Evolutionary conservation across 2,888 invertebrate species (phyloP).

Genomic region (Mythimna impura): DNA sequence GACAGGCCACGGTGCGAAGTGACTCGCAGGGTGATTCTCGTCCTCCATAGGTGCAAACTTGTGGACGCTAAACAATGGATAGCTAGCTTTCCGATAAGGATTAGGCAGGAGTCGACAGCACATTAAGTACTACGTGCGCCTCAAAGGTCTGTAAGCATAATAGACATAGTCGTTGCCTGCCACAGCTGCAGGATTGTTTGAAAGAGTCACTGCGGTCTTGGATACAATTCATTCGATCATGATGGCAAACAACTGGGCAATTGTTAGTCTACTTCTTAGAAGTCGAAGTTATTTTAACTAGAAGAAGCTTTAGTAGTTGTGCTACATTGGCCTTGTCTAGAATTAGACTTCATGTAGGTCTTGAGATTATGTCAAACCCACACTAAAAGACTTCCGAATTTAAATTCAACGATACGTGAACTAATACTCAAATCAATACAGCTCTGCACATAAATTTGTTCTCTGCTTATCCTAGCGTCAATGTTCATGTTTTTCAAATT

Average conservation of each 20-base stretch:
- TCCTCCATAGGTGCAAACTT: too few species aligned
- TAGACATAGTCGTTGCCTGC: too few species aligned
- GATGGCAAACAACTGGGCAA: not conserved
- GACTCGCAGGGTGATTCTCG: too few species aligned
- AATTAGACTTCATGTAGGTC: not conserved
- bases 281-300: not conserved
- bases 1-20: too few species aligned
- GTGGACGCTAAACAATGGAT: too few species aligned
- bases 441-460: constrained; percentile 1
- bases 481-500: constrained; percentile 51
- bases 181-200: too few species aligned
- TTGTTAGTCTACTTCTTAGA: not conserved
- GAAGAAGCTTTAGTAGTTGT: not conserved
- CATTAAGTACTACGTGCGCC: too few species aligned
- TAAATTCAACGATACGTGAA: not conserved
- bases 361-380: not conserved
- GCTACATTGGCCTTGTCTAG: not conserved
- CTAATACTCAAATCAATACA: constrained; percentile 33
- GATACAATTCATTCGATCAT: too few species aligned
- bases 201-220: too few species aligned
- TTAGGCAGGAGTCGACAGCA: too few species aligned
- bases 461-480: constrained; percentile 22
- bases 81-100: too few species aligned
- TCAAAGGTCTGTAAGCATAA: too few species aligned
- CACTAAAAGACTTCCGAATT: not conserved